These are phyloP conservation scores for Papilio gigon DNA, from an alignment of 2,888 invertebrate species.

Conservation along the genomic window DNA sequence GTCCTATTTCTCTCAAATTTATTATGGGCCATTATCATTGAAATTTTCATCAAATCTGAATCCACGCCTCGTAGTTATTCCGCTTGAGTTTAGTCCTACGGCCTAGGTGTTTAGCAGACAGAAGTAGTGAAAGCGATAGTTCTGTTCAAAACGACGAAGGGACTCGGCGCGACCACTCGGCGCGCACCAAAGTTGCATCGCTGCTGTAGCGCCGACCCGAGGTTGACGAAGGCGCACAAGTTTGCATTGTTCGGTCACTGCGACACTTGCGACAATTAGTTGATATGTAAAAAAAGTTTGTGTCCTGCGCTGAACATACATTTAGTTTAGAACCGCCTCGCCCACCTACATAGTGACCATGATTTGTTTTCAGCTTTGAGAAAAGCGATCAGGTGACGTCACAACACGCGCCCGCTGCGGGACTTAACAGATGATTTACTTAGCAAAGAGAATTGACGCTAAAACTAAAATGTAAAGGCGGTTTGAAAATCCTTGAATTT, in stretches of 20 bases:
- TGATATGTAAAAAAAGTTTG: not conserved
- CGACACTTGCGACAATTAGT: not conserved
- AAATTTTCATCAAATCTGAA: conserved; percentile 1
- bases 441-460: not conserved
- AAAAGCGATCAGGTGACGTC: not conserved
- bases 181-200: not conserved
- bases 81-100: not conserved
- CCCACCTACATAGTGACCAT: not conserved
- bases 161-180: too few relatives aligned
- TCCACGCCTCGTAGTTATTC: not conserved
- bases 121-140: not conserved
- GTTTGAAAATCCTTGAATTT: conserved; percentile 3
- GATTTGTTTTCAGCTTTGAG: not conserved
- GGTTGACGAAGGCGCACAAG: too few relatives aligned
- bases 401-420: not conserved
- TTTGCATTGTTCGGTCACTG: too few relatives aligned
- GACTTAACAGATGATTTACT: not conserved
- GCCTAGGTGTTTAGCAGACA: not conserved
- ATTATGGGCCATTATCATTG: conserved; percentile 8
- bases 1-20: conserved; percentile 12
- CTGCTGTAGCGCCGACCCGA: too few relatives aligned
- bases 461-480: too few relatives aligned
- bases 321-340: not conserved
- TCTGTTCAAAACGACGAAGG: not conserved
- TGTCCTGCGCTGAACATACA: not conserved